Base-by-base conservation (phyloP, 2,888 invertebrate species). In the Oxyteleia sp. region DNA sequence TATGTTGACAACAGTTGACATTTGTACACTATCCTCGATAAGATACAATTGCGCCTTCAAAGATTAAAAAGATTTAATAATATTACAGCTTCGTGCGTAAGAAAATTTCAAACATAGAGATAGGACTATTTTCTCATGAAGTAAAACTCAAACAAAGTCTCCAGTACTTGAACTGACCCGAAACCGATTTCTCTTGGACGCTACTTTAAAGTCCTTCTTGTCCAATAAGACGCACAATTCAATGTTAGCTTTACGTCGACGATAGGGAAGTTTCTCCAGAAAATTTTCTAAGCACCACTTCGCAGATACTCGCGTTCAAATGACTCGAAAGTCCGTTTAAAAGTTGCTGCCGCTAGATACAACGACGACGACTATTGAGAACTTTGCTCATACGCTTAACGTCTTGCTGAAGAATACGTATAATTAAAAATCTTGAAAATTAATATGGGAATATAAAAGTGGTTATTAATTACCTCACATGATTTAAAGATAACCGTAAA, bases 201-300 rank as follows among this genome's bases (percentile, higher is more conserved):
- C 61, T 74, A 55, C 75, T 75, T 84, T 69, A 80, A 78, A 55
- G 51, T 80, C 69, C 64, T 59, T 45, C 41, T 72, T 72, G 72
- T 68, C 75, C 79, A 43, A 83, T 59, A 66, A 79, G 64, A 69
- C 45, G 51, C 53, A 53, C 72, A 57, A 78, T 69, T 82, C 45
- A 57, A 64, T 63, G 68, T 69, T 64, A 66, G 68, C 78, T 82
- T 61, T 72, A 66, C 61, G 61, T 78, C 38, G 66, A 69, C 68
- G 68, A 63, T 35, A 55, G 35, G 35, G 43, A 76, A 82, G 68
- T 83, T 83, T 72, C 23, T 57, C 26, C 57, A 63, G 57, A 71
- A 83, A 78, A 69, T 83, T 49, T 78, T n/a, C 68, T 78, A 74
- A 74, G 78, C 72, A 83, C 61, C 78, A 64, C 64, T 74, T 74